Conservation (phyloP, 2,113 vertebrate species). For the Dendropsophus ebraccatus region DNA sequence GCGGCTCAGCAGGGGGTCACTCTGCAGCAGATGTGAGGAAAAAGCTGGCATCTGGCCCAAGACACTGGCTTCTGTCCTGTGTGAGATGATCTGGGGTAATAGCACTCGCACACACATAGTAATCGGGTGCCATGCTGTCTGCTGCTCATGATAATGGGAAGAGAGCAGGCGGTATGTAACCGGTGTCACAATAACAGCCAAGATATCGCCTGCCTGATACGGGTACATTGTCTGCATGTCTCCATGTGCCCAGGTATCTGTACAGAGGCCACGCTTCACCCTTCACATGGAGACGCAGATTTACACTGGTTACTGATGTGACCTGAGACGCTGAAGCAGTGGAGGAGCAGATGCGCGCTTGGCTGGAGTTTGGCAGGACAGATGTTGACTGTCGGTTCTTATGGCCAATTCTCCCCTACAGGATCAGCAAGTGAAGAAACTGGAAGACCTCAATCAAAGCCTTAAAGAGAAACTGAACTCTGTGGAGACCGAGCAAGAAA, state of each 20-base stretch:
- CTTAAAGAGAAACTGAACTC: conserved; percentile 78
- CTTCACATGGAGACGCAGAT: not conserved
- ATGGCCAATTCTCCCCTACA: not conserved
- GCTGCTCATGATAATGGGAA: not conserved
- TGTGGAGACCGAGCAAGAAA: conserved; percentile 83
- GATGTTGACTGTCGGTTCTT: not conserved
- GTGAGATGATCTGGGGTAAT: not conserved
- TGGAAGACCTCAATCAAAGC: conserved; percentile 74
- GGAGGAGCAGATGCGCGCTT: not conserved
- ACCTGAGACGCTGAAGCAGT: not conserved
- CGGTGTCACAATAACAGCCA: not conserved
- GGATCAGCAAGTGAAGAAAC: conserved; percentile 63
- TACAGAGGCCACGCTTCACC: not conserved
- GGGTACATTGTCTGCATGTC: not conserved
- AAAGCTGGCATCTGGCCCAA: not conserved
- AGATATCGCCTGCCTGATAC: not conserved
- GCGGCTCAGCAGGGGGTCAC: not conserved
- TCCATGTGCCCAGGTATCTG: not conserved
- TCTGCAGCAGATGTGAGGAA: not conserved
- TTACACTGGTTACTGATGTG: not conserved
- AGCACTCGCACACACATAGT: not conserved
- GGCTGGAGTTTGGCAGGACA: not conserved
- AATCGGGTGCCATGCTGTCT: not conserved
- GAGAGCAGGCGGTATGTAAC: not conserved
- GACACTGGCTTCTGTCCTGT: not conserved